Evolutionary conservation across 2,113 vertebrate species (phyloP).

Genomic region (Epinephelus moara): DNA sequence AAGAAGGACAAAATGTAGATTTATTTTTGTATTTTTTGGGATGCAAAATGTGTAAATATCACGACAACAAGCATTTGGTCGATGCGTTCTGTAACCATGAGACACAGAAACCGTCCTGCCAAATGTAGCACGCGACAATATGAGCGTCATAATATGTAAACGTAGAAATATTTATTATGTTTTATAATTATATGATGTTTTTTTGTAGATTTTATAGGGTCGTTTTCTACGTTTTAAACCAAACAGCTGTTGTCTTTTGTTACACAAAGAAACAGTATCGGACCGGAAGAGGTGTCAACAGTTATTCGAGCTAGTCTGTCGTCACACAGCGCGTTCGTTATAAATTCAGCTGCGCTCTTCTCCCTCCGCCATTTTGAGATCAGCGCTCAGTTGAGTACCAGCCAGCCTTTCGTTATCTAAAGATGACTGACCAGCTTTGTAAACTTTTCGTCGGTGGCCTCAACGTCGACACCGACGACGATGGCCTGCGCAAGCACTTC

Average conservation of each 20-base stretch:
- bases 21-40: neutral
- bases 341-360: conserved; percentile 42
- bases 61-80: neutral
- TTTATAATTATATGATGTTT: neutral
- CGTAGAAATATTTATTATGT: neutral
- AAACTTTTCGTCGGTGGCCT: conserved; percentile 98
- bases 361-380: conserved; percentile 67
- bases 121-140: no score
- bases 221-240: neutral
- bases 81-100: neutral
- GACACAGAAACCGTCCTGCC: neutral
- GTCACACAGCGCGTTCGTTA: neutral
- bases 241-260: neutral
- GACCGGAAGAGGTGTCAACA: conserved; percentile 47
- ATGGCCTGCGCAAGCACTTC: conserved; percentile 94
- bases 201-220: neutral
- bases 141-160: neutral
- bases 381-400: fast-evolving
- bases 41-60: neutral
- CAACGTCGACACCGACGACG: conserved; percentile 96
- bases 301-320: neutral
- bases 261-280: fast-evolving
- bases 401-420: neutral
- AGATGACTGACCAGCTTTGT: conserved; percentile 94
- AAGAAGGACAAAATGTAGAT: neutral